phyloP scores from a whole-genome alignment of 2,797 vertebrate species.

The Ambastaia sidthimunki region DNA sequence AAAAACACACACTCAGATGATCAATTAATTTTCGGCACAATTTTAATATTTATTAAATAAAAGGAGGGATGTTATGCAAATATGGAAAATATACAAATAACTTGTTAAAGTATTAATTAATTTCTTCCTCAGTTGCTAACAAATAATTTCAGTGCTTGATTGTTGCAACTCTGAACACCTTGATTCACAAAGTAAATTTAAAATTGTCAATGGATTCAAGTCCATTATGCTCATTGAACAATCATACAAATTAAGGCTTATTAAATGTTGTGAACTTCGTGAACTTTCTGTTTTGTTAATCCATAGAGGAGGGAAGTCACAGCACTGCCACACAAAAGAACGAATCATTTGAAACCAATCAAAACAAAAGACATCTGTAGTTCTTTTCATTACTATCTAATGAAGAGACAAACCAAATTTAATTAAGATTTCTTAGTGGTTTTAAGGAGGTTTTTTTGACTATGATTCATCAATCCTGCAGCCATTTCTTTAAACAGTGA shows the following conservation, averaged over 20 bases:
- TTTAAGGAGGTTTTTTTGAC: neutral
- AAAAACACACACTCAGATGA: too few species aligned
- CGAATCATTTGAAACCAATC: slow-evolving; percentile 9
- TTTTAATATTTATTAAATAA: too few species aligned
- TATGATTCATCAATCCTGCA: slow-evolving; percentile 17
- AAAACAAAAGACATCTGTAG: neutral
- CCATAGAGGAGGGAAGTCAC: slow-evolving; percentile 36
- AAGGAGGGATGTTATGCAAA: too few species aligned
- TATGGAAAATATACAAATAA: too few species aligned
- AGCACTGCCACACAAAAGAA: slow-evolving; percentile 1
- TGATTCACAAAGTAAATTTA: neutral
- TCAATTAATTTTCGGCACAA: too few species aligned
- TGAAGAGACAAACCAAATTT: neutral
- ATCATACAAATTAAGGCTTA: neutral
- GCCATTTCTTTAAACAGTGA: neutral
- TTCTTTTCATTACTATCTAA: neutral
- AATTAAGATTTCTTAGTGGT: neutral
- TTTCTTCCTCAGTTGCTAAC: too few species aligned
- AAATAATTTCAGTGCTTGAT: too few species aligned
- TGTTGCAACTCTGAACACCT: too few species aligned
- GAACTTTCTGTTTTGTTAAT: slow-evolving; percentile 12
- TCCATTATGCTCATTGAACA: neutral
- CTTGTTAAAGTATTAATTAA: too few species aligned
- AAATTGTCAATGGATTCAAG: neutral
- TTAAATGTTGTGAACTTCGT: neutral